phyloP scores from a whole-genome alignment of 2,888 invertebrate species.

The Hermaeophaga mercurialis region DNA sequence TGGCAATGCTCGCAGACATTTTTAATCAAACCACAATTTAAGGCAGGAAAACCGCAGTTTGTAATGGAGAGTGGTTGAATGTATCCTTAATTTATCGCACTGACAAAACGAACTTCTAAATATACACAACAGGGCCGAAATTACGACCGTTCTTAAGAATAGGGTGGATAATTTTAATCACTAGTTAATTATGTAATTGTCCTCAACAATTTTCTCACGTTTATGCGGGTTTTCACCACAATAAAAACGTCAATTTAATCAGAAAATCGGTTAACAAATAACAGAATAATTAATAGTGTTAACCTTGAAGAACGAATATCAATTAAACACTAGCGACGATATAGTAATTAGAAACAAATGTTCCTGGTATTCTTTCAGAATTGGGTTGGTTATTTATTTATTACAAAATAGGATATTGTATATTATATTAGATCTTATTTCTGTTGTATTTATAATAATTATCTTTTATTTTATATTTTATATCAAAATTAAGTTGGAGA shows the following conservation, averaged over 20 bases:
- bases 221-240: conserved; percentile 14
- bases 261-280: conserved; percentile 16
- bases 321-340: too few relatives aligned
- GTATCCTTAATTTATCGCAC: conserved; percentile 6
- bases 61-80: conserved; percentile 3
- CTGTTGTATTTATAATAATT: too few relatives aligned
- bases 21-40: not conserved
- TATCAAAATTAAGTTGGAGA: too few relatives aligned
- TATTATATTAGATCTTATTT: too few relatives aligned
- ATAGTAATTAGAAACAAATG: too few relatives aligned
- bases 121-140: conserved; percentile 4
- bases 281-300: too few relatives aligned
- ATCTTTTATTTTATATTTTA: too few relatives aligned
- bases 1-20: too few relatives aligned
- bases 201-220: conserved; percentile 12
- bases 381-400: too few relatives aligned
- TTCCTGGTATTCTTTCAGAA: too few relatives aligned
- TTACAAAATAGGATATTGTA: too few relatives aligned
- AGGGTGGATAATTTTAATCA: conserved; percentile 17
- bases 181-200: conserved; percentile 18
- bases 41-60: not conserved
- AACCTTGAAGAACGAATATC: too few relatives aligned
- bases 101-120: conserved; percentile 11
- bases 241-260: conserved; percentile 17
- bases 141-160: conserved; percentile 12